Percentiles rank a stretch among this genome's conserved stretches.
Conservation (phyloP, 2,113 vertebrate genomes). For the Nanger granti region DNA sequence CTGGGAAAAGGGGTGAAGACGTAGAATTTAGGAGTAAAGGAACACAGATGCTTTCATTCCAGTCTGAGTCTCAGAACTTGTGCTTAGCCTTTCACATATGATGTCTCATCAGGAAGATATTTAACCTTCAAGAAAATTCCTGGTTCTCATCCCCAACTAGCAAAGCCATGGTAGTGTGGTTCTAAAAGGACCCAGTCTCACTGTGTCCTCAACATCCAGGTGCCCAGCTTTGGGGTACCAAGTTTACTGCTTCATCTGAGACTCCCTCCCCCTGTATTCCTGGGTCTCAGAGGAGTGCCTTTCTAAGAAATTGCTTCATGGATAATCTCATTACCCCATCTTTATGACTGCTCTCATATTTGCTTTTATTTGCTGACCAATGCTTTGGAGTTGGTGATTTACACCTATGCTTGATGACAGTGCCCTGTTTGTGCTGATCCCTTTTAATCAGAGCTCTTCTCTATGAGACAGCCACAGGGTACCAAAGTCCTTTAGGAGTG, state of each 20-base stretch:
- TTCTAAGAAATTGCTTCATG: background rate
- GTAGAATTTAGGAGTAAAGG: background rate
- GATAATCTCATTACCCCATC: background rate
- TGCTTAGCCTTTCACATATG: background rate
- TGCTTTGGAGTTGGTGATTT: conserved; percentile 24
- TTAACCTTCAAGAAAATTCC: background rate
- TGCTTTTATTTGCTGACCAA: background rate
- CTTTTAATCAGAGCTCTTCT: background rate
- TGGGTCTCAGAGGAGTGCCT: background rate
- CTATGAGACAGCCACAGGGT: background rate
- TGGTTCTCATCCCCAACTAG: conserved; percentile 12
- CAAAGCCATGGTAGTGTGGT: background rate
- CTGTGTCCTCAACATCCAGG: background rate
- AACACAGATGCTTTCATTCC: conserved; percentile 7
- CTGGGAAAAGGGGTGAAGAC: background rate
- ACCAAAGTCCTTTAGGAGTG: background rate
- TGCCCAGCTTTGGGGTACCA: background rate
- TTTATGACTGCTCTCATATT: background rate
- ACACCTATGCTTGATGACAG: background rate
- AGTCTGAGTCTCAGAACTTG: conserved; percentile 3
- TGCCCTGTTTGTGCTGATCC: background rate
- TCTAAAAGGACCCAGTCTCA: background rate
- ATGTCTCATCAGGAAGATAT: conserved; percentile 13
- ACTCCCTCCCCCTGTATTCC: background rate
- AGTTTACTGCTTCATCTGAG: background rate